Evolutionary conservation across 2,888 invertebrate species (phyloP), one percentile per base, ranked within the genome.

Genomic region (Brachylomia viminalis): DNA sequence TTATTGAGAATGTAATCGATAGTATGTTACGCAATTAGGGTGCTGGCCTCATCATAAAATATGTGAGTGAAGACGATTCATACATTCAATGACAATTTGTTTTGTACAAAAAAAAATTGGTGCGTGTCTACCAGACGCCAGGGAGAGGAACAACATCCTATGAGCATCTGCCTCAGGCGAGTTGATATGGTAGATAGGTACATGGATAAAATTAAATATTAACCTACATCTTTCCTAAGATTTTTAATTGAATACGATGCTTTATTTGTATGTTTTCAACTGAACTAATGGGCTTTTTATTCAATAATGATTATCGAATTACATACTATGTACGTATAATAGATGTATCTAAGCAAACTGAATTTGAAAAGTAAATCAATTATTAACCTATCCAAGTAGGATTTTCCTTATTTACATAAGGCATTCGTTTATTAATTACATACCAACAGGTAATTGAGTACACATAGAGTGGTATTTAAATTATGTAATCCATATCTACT

Each of bases 391-490:
- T 42, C 27, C 11, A 65, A 1, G 11, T 27, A 13, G 7, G 11
- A 23, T 67, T 30, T 42, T 54, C 52, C 27, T 27, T 15, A 66
- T 23, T 17, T 52, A 20, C n/a, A n/a, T 20, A 38, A 15, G 0
- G 13, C 17, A 33, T 69, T 20, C 45, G 17, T 6, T 68, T 42
- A 23, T 38, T 58, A 27, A 15, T 27, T 8, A 49, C 56, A 56
- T 15, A 69, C 3, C 45, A 38, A 70, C 27, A 15, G 27, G 15
- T 27, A 38, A 20, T n/a, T n/a, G 4, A 20, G 42, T 56, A 20
- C 27, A 33, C n/a, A n/a, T 56, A n/a, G 30, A 69, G 8, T 42
- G 72, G 20, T 72, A 45, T 72, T 54, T n/a, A 15, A 70, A 58
- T 56, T 15, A 70, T 38, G 72, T 69, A 13, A 45, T 56, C 5